phyloP scores from a whole-genome alignment of 2,888 invertebrate species.

The Tricholauxania praeusta region DNA sequence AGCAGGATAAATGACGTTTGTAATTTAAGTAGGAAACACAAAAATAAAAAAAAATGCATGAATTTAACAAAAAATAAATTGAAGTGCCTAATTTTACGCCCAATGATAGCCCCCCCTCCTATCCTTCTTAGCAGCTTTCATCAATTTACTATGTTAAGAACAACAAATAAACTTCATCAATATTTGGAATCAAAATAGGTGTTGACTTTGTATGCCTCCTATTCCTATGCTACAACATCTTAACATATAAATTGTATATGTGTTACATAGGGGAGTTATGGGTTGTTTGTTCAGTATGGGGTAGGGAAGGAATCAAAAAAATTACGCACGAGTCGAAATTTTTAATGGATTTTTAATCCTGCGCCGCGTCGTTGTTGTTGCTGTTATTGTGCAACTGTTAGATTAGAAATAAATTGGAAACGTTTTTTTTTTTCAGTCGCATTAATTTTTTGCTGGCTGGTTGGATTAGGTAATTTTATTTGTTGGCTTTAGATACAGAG shows the following conservation, averaged over 20 bases:
- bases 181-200: not conserved
- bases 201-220: not conserved
- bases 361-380: not conserved
- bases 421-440: constrained; percentile 9
- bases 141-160: not conserved
- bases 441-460: constrained; percentile 6
- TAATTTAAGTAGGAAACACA: no score
- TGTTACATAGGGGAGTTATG: no score
- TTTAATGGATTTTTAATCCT: constrained; percentile 44
- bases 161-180: no score
- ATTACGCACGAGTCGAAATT: not conserved
- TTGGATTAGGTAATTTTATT: no score
- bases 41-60: no score
- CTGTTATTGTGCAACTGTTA: constrained; percentile 33
- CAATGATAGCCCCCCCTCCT: no score
- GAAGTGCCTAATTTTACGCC: not conserved
- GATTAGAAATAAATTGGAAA: constrained; percentile 50
- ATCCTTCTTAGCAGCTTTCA: not conserved
- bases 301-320: no score
- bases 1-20: no score
- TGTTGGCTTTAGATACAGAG: no score
- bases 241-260: no score
- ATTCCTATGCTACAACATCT: no score
- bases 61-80: not conserved
- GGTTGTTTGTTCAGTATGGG: no score